Base-by-base conservation (phyloP, 2,888 invertebrate species). In the Oxyteleia sp. region DNA sequence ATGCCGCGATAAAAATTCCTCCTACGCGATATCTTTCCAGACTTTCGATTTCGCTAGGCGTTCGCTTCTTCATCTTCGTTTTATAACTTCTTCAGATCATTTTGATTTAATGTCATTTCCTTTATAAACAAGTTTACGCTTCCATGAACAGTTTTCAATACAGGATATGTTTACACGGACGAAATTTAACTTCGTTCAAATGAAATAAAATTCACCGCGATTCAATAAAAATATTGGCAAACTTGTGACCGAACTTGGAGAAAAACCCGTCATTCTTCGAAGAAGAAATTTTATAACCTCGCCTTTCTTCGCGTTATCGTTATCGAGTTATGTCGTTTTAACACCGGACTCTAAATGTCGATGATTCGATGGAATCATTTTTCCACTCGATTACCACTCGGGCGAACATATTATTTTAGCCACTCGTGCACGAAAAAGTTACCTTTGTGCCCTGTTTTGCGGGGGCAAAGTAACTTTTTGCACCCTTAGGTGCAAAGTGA, bases 41-140 rank as follows among this genome's bases (percentile, higher is more conserved):
- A 45, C 45, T 45, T 7, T 45, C 45, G 11, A 49, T 49, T 29
- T 32, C 35, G 11, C 15, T 35, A 4, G 15, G 29, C 55, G 55
- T 35, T 35, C 11, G 29, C 51, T 11, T 29, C 51, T 69, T 69
- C 18, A 32, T 47, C 57, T 38, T 8, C 47, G 38, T 38, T 57
- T 71, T 57, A 71, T 32, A 71, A 71, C 47, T 71, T 49, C 29
- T 47, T 4, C 43, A 51, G 26, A 47, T 47, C 57, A 23, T 45
- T 71, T 47, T 59, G 69, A 71, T 71, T 71, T 71, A 71, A 71
- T 59, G 69, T 35, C 57, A 47, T 71, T 71, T 57, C 57, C 18
- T 49, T 49, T 49, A 49, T 23, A 59, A 71, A 71, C 57, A 35
- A 71, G 35, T 49, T 49, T 49, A 20, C 20, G 18, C 47, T 49